Base-by-base conservation (phyloP, 2,888 invertebrate species). In the Sphaeridia pumilis region DNA sequence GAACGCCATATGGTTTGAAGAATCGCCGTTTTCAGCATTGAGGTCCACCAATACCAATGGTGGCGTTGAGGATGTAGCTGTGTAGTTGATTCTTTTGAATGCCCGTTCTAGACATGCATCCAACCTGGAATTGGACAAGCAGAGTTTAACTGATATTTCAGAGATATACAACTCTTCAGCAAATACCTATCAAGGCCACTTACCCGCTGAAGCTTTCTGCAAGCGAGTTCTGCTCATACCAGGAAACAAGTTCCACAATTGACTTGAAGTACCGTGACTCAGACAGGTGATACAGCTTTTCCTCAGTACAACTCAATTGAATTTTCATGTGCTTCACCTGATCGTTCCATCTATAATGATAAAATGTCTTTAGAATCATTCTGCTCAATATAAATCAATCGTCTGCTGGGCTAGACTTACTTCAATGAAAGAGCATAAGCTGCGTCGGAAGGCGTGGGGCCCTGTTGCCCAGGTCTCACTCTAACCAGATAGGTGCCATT, bases 241-340 rank as follows among this genome's bases (percentile, higher is more conserved):
- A 92, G 59, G 85, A 83, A 63, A 97, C 83, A 60, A 97, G 77
- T 70, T 94, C 92, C 64, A 92, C 87, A 65, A 94, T 81, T 69
- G 84, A 87, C 68, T 85, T 84, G 72, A 95, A 95, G 73, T 84
- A 89, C 51, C 89, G 80, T 43, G 87, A 84, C 69, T 89, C 84
- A 24, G 93, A 93, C 51, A 95, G 76, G 70, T 81, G 92, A 73
- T 83, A 94, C 61, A 81, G 75, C 61, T 78, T 77, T 58, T 78
- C 77, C 34, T 67, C 66, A 12, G n/a, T 14, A 34, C 60, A 60
- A 5, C 63, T 65, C 12, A 64, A 58, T 69, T 84, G 85, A 53
- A 90, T 85, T 69, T 87, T 83, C 84, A 90, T 89, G 71, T 90
- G 90, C 69, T 89, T 89, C 59, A 89, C 87, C 59, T 83, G 79